A percentile compares a stretch with the other conserved stretches of the same genome.
Evolutionary conservation across 1,140 invertebrate genomes (phyloP).

Genomic region (Paraescarpia echinospica): DNA sequence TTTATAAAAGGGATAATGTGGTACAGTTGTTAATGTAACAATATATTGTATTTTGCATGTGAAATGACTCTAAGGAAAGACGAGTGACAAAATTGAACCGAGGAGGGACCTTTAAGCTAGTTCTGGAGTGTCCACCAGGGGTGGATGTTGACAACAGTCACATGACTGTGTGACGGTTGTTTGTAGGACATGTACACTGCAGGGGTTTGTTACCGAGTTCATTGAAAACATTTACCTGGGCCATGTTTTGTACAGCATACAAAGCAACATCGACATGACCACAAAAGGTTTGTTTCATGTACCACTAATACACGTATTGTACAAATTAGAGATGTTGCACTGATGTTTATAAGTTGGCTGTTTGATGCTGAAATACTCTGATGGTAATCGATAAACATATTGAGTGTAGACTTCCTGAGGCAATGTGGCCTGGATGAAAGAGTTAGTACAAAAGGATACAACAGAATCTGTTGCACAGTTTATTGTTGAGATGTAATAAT

Average conservation of each 20-base stretch:
- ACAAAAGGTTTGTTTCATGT: conserved; percentile 63
- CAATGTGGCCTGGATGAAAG: too few species aligned
- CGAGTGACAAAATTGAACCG: background rate
- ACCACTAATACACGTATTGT: background rate
- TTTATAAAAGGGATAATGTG: too few species aligned
- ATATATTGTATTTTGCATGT: too few species aligned
- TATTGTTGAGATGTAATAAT: too few species aligned
- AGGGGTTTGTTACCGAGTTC: conserved; percentile 75
- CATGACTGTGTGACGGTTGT: conserved; percentile 8
- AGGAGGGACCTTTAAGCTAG: too few species aligned
- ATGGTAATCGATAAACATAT: background rate
- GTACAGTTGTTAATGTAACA: too few species aligned
- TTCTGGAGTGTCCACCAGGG: conserved; percentile 25
- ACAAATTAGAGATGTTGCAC: background rate
- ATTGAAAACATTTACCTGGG: conserved; percentile 69
- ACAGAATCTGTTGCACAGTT: too few species aligned
- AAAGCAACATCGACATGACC: conserved; percentile 62
- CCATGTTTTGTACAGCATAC: conserved; percentile 53
- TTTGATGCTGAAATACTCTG: background rate
- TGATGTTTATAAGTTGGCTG: background rate
- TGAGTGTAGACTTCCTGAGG: too few species aligned
- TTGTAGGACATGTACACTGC: conserved; percentile 69
- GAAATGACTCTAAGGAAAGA: background rate
- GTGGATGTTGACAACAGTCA: background rate
- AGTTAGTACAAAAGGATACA: too few species aligned